Percentiles rank a stretch among this genome's conserved stretches.
Evolutionary conservation across 2,797 vertebrate genomes (phyloP).

Genomic region (Lutjanus argentimaculatus): DNA sequence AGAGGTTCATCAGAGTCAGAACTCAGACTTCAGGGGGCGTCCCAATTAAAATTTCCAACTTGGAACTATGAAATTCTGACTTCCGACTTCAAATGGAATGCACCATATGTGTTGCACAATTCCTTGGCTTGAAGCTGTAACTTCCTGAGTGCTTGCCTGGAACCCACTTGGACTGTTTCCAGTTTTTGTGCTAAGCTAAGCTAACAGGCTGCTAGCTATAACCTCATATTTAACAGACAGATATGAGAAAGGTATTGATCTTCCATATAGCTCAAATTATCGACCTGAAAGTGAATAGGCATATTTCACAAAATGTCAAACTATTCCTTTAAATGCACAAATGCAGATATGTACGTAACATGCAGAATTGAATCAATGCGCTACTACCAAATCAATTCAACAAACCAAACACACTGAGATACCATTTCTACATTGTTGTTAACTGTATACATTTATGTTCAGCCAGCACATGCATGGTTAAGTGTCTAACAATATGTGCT

Average conservation of each 20-base stretch:
- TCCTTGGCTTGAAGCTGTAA: not conserved
- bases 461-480: not conserved
- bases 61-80: too few species aligned
- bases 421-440: not conserved
- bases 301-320: not conserved
- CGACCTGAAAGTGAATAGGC: not conserved
- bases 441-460: not conserved
- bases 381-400: not conserved
- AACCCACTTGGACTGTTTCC: not conserved
- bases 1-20: too few species aligned
- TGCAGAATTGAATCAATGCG: not conserved
- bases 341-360: not conserved
- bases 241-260: not conserved
- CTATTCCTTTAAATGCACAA: not conserved
- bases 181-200: not conserved
- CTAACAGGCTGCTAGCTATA: not conserved
- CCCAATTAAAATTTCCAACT: too few species aligned
- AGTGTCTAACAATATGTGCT: not conserved
- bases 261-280: not conserved
- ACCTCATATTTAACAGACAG: too few species aligned
- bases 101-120: too few species aligned
- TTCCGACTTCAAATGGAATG: too few species aligned
- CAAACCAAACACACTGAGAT: not conserved
- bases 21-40: too few species aligned
- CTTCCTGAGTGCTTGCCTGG: constrained; percentile 4